phyloP scores from a whole-genome alignment of 37 sponge, comb jelly and placozoan species.

The Dysidea cf. avara region DNA sequence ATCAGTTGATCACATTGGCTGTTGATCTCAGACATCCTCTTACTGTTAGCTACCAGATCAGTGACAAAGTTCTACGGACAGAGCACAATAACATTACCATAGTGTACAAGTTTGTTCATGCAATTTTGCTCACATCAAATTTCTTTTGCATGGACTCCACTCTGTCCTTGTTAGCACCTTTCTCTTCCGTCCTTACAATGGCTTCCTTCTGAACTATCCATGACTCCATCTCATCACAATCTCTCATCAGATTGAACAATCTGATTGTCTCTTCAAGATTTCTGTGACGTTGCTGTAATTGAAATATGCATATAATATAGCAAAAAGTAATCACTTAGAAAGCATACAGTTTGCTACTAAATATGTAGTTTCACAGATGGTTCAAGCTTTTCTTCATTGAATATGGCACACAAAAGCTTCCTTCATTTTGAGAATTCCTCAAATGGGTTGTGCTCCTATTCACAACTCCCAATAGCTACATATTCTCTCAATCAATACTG shows the following conservation, averaged over 20 bases:
- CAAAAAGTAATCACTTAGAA: conserved; percentile 2
- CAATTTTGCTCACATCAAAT: conserved; percentile 68
- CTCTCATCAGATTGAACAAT: conserved; percentile 76
- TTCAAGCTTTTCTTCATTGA: no score
- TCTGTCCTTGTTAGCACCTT: conserved; percentile 67
- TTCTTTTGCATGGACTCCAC: conserved; percentile 90
- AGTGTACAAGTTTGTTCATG: background rate
- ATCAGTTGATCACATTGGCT: conserved; percentile 74
- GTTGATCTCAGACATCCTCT: conserved; percentile 66
- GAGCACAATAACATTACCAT: background rate
- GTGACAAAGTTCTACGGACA: conserved; percentile 67
- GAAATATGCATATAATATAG: no score
- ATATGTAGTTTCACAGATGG: no score
- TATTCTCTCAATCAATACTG: no score
- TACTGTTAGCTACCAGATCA: conserved; percentile 71
- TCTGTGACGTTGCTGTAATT: conserved; percentile 33
- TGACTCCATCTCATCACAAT: conserved; percentile 86
- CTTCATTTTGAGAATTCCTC: no score
- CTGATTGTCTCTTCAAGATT: conserved; percentile 70
- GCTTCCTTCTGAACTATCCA: conserved; percentile 70
- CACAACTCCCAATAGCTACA: no score
- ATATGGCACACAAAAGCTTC: no score
- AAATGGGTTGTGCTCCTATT: no score
- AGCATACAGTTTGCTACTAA: background rate
- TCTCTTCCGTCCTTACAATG: conserved; percentile 75